phyloP scores from a whole-genome alignment of 2,113 vertebrate species.

The Pseudonaja textilis region DNA sequence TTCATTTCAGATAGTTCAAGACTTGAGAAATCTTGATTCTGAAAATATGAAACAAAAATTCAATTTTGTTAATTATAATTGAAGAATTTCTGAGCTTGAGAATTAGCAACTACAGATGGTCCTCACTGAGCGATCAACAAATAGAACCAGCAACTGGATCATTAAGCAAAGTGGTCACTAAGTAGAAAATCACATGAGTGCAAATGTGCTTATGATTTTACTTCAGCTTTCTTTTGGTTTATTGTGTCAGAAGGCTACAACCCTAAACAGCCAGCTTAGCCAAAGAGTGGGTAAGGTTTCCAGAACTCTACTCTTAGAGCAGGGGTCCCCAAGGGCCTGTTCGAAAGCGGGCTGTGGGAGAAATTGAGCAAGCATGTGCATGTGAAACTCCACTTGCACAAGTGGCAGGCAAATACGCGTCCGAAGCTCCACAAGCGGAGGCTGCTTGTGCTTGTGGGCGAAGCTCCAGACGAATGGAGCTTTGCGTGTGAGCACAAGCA shows the following conservation, averaged over 20 bases:
- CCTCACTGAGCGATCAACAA: background rate
- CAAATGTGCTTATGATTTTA: background rate
- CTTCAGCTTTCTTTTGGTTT: background rate
- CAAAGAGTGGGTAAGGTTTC: background rate
- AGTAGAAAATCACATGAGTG: background rate
- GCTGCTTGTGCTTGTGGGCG: too few species aligned
- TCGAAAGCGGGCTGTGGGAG: too few species aligned
- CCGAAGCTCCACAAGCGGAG: too few species aligned
- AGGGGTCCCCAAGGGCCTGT: too few species aligned
- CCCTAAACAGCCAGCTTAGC: background rate
- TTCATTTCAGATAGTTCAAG: background rate
- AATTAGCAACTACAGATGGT: background rate
- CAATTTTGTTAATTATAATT: constrained; percentile 10
- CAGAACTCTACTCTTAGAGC: background rate
- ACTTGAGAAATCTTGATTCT: background rate
- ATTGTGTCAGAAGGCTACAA: background rate
- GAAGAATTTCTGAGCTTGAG: background rate
- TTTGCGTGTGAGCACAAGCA: too few species aligned
- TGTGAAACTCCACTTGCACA: too few species aligned
- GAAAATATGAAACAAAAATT: constrained; percentile 43
- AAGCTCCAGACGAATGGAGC: too few species aligned
- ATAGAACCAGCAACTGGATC: background rate
- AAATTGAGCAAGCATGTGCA: too few species aligned
- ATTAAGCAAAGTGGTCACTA: background rate
- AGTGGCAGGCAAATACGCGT: too few species aligned